Conservation (phyloP, 2,888 invertebrate species). For the Nipponacmea schrenckii region DNA sequence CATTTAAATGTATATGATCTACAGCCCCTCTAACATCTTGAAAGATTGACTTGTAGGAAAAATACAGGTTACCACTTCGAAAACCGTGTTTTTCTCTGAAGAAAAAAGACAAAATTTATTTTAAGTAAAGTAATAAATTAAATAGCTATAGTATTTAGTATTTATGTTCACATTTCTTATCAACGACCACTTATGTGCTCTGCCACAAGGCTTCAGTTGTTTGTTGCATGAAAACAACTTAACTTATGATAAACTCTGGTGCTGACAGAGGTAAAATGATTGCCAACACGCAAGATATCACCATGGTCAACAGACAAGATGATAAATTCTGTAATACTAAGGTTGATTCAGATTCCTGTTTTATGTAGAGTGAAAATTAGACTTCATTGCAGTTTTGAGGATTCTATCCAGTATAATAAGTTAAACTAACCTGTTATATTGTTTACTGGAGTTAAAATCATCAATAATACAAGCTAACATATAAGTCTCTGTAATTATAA, state of each 20-base stretch:
- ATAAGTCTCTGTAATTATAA: constrained; percentile 80
- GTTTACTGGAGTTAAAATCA: constrained; percentile 90
- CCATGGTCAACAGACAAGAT: too few species aligned
- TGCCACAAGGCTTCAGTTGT: too few species aligned
- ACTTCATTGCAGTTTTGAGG: too few species aligned
- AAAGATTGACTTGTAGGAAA: constrained; percentile 98
- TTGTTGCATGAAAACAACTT: too few species aligned
- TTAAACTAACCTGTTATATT: constrained; percentile 73
- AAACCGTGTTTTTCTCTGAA: constrained; percentile 80
- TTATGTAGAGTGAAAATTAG: not conserved
- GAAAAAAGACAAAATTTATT: constrained; percentile 11
- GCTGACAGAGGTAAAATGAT: too few species aligned
- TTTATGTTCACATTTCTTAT: too few species aligned
- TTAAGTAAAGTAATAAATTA: not conserved
- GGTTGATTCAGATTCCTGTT: too few species aligned
- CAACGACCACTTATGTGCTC: too few species aligned
- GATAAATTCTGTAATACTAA: too few species aligned
- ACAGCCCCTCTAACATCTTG: constrained; percentile 95
- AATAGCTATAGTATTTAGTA: not conserved
- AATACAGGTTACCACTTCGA: constrained; percentile 88
- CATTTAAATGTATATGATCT: constrained; percentile 77
- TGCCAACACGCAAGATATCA: too few species aligned
- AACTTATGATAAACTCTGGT: too few species aligned
- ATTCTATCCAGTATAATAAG: not conserved
- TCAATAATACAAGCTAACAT: constrained; percentile 94